phyloP scores from a whole-genome alignment of 1,140 invertebrate species.

The Sipha flava region DNA sequence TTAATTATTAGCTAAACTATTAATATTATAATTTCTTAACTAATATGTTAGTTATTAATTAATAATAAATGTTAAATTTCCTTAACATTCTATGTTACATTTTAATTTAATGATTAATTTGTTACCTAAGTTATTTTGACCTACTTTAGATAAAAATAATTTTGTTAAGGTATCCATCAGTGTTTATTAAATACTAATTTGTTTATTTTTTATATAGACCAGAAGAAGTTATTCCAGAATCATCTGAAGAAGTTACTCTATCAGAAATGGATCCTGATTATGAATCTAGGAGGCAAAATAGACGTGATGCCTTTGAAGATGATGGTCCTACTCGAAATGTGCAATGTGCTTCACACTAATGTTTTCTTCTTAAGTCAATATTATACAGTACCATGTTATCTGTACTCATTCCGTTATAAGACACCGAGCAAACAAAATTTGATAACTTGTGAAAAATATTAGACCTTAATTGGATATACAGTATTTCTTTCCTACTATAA shows the following conservation, averaged over 20 bases:
- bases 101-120: too few relatives aligned
- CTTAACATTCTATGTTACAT: too few relatives aligned
- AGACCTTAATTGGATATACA: neutral
- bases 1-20: too few relatives aligned
- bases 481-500: neutral
- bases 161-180: too few relatives aligned
- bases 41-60: too few relatives aligned
- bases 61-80: too few relatives aligned
- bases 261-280: constrained; percentile 64
- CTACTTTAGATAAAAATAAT: too few relatives aligned
- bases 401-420: constrained; percentile 20
- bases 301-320: constrained; percentile 58
- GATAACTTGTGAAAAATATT: constrained; percentile 9
- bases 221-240: constrained; percentile 70
- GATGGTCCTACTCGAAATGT: constrained; percentile 68
- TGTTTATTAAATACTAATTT: neutral
- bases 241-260: constrained; percentile 70
- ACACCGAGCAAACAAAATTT: constrained; percentile 5
- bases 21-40: too few relatives aligned
- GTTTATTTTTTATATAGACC: constrained; percentile 44
- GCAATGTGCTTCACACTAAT: constrained; percentile 82
- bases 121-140: too few relatives aligned
- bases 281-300: constrained; percentile 53
- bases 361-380: constrained; percentile 1
- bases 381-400: neutral